phyloP scores from a whole-genome alignment of 1,140 invertebrate genomes.

The Heliconius hermathena region DNA sequence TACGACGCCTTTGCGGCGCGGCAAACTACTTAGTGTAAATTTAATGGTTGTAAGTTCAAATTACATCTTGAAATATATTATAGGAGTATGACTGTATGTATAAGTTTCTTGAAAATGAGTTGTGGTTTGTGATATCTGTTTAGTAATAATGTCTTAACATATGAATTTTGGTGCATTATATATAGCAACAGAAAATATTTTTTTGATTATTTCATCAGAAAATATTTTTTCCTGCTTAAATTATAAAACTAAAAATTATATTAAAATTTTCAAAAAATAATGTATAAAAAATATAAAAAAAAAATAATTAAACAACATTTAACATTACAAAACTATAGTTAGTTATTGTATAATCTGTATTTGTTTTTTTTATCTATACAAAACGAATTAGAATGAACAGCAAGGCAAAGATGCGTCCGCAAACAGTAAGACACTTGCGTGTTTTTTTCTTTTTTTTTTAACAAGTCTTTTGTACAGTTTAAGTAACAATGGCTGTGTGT shows the following conservation, averaged over 20 bases:
- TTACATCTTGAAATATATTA: background rate
- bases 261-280: no score
- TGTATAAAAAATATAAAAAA: background rate
- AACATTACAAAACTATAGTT: background rate
- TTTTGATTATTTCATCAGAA: no score
- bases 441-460: slow-evolving; percentile 57
- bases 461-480: slow-evolving; percentile 47
- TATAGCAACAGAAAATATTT: no score
- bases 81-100: no score
- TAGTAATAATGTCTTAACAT: no score
- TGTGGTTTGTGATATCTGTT: no score
- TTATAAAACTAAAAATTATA: no score
- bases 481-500: slow-evolving; percentile 60
- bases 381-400: slow-evolving; percentile 37
- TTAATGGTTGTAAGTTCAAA: background rate
- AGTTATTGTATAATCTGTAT: background rate
- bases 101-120: no score
- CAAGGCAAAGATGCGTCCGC: slow-evolving; percentile 70
- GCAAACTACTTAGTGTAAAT: background rate
- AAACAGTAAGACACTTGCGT: slow-evolving; percentile 49
- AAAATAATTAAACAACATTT: background rate
- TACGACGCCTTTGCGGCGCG: background rate
- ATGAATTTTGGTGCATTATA: no score
- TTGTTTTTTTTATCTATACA: slow-evolving; percentile 27
- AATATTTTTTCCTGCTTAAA: no score